These are phyloP conservation scores for Chiloscyllium punctatum DNA, from an alignment of 2,797 vertebrate species.

Conservation along the genomic window DNA sequence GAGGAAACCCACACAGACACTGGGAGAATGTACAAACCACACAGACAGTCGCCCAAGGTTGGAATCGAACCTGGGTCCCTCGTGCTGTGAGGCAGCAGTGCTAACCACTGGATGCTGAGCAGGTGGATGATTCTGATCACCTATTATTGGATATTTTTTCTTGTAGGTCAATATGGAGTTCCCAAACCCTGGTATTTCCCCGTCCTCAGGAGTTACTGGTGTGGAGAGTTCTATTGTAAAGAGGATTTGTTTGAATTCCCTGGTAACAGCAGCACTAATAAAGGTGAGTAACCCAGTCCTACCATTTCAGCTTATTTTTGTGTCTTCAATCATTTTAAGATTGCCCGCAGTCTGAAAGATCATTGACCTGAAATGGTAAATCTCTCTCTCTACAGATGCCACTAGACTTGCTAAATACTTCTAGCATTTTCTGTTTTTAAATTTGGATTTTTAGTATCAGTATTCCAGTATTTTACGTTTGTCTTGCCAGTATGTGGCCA, in stretches of 20 bases:
- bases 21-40: too few relatives aligned
- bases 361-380: background rate
- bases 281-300: conserved; percentile 52
- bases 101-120: too few relatives aligned
- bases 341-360: background rate
- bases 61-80: too few relatives aligned
- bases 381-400: background rate
- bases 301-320: background rate
- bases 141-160: conserved; percentile 7
- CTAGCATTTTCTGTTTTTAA: background rate
- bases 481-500: background rate
- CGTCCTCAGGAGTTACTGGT: conserved; percentile 79
- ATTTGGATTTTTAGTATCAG: background rate
- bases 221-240: conserved; percentile 56
- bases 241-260: conserved; percentile 54
- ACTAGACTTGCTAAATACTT: background rate
- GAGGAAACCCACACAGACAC: too few relatives aligned
- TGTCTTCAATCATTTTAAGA: background rate
- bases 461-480: background rate
- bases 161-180: conserved; percentile 77
- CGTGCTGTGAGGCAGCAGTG: too few relatives aligned
- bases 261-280: conserved; percentile 41
- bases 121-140: background rate
- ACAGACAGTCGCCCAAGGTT: too few relatives aligned
- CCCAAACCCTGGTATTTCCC: conserved; percentile 83